phyloP scores from a whole-genome alignment of 2,113 vertebrate genomes.

The Corythoichthys intestinalis region DNA sequence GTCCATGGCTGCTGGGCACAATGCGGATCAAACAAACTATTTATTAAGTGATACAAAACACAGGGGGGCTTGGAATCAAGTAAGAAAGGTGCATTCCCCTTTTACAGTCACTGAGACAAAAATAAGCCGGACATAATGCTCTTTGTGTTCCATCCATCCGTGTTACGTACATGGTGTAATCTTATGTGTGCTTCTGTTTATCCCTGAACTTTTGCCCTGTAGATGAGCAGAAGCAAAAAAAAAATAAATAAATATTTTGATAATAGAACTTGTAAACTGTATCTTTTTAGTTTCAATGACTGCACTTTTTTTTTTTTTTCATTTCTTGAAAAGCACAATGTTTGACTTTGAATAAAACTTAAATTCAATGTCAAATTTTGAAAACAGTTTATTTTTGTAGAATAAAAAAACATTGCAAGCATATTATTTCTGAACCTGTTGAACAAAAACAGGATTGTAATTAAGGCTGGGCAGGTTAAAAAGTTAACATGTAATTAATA shows the following conservation, averaged over 20 bases:
- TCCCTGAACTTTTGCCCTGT: constrained; percentile 58
- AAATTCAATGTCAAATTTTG: background rate
- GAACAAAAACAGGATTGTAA: background rate
- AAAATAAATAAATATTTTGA: background rate
- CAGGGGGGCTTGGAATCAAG: constrained; percentile 8
- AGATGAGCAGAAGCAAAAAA: constrained; percentile 14
- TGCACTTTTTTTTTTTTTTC: background rate
- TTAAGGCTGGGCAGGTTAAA: too few relatives aligned
- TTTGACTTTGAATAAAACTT: background rate
- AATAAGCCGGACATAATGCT: constrained; percentile 65
- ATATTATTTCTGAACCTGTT: background rate
- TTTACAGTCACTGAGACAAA: constrained; percentile 33
- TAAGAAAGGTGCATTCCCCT: constrained; percentile 7
- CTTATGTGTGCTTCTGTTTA: constrained; percentile 57
- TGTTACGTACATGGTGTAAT: constrained; percentile 59
- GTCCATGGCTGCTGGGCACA: constrained; percentile 21
- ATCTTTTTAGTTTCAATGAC: background rate
- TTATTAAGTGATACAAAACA: constrained; percentile 23
- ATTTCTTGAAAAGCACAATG: background rate
- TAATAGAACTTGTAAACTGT: background rate
- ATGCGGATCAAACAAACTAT: constrained; percentile 32
- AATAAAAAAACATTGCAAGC: background rate
- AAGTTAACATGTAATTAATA: too few relatives aligned
- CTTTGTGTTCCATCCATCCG: constrained; percentile 60
- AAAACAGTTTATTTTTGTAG: background rate